phyloP scores from a whole-genome alignment of 2,888 invertebrate genomes.

The Melanostoma mellinum region DNA sequence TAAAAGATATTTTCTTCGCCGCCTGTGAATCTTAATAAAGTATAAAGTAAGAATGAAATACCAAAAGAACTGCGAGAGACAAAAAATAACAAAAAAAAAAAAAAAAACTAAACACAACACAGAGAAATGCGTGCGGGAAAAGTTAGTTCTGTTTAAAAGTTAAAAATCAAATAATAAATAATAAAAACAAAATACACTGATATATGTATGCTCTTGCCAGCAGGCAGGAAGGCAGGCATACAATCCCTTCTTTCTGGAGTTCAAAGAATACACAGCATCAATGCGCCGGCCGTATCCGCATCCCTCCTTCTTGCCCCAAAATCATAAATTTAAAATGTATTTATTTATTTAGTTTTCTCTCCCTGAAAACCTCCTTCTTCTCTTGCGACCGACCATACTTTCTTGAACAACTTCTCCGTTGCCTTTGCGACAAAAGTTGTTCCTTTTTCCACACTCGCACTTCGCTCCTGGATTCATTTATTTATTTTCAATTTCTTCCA shows the following conservation, averaged over 20 bases:
- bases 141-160: constrained; percentile 72
- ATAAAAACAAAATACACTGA: constrained; percentile 65
- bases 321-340: constrained; percentile 73
- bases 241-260: constrained; percentile 46
- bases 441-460: constrained; percentile 66
- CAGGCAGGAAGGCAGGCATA: constrained; percentile 8
- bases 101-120: constrained; percentile 62
- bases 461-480: constrained; percentile 69
- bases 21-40: constrained; percentile 69
- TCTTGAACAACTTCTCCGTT: constrained; percentile 66
- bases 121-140: constrained; percentile 67
- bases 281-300: constrained; percentile 58
- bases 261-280: constrained; percentile 68
- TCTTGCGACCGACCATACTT: constrained; percentile 35
- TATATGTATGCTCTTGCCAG: background rate
- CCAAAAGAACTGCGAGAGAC: constrained; percentile 37
- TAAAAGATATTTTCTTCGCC: constrained; percentile 71
- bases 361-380: constrained; percentile 51
- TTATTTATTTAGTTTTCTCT: constrained; percentile 73
- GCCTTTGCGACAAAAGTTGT: constrained; percentile 70
- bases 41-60: constrained; percentile 62
- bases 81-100: constrained; percentile 21
- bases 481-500: constrained; percentile 69
- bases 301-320: constrained; percentile 71
- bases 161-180: constrained; percentile 73